These are phyloP conservation scores for Felis chaus DNA, from an alignment of 2,113 vertebrate species.

Conservation along the genomic window DNA sequence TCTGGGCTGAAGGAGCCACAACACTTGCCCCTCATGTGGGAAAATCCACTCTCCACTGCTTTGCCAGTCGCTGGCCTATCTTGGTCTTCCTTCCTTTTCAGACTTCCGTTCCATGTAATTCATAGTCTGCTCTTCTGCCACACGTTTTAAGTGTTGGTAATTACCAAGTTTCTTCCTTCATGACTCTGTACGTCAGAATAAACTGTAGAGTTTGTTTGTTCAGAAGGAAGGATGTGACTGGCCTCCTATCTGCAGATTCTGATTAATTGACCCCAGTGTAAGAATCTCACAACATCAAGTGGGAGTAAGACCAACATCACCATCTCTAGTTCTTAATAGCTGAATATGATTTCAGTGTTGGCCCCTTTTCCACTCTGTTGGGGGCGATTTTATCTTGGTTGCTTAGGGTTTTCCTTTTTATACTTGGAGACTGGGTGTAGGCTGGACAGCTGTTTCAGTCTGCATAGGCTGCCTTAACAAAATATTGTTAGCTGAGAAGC, in stretches of 20 bases:
- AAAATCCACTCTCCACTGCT: neutral
- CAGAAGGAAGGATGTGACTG: neutral
- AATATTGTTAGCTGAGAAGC: neutral
- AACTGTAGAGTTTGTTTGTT: neutral
- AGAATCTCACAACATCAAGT: neutral
- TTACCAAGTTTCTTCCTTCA: neutral
- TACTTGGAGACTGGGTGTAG: neutral
- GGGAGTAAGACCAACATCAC: neutral
- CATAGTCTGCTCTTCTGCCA: neutral
- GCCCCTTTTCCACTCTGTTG: neutral
- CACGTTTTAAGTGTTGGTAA: neutral
- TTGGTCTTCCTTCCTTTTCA: neutral
- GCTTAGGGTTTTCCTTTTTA: neutral
- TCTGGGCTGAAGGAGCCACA: too few relatives aligned
- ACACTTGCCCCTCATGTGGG: too few relatives aligned
- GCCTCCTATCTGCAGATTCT: neutral
- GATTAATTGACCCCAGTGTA: neutral
- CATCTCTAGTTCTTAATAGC: neutral
- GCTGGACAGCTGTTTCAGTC: neutral
- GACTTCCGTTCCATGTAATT: neutral
- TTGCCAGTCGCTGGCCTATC: neutral
- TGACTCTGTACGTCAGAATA: neutral
- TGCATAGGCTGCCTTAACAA: neutral
- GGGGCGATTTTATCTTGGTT: neutral
- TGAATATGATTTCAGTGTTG: neutral